A percentile compares a stretch with the other conserved stretches of the same genome.
phyloP scores from a whole-genome alignment of 1,140 invertebrate species.

The Drosophila parvula region DNA sequence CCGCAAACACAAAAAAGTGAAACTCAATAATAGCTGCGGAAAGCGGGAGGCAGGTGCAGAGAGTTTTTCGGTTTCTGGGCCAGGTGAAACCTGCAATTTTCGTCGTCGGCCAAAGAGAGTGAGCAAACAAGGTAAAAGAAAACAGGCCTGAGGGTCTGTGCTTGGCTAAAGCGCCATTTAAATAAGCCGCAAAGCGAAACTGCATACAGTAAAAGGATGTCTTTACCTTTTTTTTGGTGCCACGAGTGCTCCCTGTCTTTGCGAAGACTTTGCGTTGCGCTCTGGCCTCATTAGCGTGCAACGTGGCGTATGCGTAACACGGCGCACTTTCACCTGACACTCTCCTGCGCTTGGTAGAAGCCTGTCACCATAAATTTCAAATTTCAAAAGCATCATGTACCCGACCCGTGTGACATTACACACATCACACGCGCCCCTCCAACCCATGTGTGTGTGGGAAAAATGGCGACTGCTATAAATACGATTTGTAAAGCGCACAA shows the following conservation, averaged over 20 bases:
- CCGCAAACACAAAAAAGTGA: slow-evolving; percentile 51
- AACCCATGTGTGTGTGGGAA: slow-evolving; percentile 28
- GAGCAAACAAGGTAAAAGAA: slow-evolving; percentile 10
- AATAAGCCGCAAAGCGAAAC: slow-evolving; percentile 54
- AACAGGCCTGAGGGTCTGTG: slow-evolving; percentile 32
- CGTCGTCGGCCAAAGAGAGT: slow-evolving; percentile 17
- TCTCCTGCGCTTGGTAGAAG: slow-evolving; percentile 43
- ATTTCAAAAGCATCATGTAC: slow-evolving; percentile 65
- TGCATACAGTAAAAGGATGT: slow-evolving; percentile 22
- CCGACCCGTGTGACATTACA: slow-evolving; percentile 65
- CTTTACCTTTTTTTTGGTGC: slow-evolving; percentile 1
- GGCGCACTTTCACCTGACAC: slow-evolving; percentile 63
- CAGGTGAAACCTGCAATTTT: slow-evolving; percentile 57
- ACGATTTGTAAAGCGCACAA: slow-evolving; percentile 67
- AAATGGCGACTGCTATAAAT: slow-evolving; percentile 76
- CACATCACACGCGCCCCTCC: slow-evolving; percentile 52
- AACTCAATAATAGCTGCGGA: slow-evolving; percentile 25
- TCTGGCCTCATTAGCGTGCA: slow-evolving; percentile 74
- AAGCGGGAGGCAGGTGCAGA: slow-evolving; percentile 38
- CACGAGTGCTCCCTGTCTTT: not conserved
- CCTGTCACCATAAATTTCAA: slow-evolving; percentile 73
- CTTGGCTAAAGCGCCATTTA: slow-evolving; percentile 59
- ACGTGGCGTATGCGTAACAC: slow-evolving; percentile 73
- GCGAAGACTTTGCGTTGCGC: slow-evolving; percentile 13
- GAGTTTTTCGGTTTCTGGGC: slow-evolving; percentile 30